Conservation (phyloP, 2,888 invertebrate species). For the Diplolepis rosae region DNA sequence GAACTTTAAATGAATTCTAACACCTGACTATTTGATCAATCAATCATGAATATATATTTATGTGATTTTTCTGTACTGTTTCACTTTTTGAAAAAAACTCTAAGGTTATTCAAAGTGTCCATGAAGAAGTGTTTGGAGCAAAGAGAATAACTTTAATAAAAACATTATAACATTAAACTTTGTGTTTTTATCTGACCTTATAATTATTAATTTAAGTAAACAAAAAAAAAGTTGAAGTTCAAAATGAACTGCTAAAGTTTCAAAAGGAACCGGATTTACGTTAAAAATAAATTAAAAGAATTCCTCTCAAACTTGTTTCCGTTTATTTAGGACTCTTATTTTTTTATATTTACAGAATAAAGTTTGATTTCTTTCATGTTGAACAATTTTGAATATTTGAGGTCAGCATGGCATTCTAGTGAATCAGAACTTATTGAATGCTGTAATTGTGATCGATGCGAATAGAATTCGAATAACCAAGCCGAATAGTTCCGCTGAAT, state of each 20-base stretch:
- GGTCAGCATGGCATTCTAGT: background rate
- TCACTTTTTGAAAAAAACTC: background rate
- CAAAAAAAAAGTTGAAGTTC: no score
- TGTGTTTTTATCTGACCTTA: background rate
- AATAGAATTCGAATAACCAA: slow-evolving; percentile 10
- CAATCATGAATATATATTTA: no score
- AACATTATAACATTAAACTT: background rate
- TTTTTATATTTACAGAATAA: no score
- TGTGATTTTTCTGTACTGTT: background rate
- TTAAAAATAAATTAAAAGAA: no score
- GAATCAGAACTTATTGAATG: background rate
- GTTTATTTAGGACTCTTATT: no score
- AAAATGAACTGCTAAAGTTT: no score
- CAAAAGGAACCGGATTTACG: no score
- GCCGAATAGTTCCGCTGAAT: slow-evolving; percentile 14
- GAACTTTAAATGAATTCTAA: no score
- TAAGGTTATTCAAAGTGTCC: background rate
- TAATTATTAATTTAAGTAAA: no score
- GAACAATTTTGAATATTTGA: background rate
- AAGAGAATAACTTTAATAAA: background rate
- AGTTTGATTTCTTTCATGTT: background rate
- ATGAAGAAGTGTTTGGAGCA: background rate
- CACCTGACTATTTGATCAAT: no score
- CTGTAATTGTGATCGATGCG: background rate
- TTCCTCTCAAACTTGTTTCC: no score